These are phyloP conservation scores for Polylopha cassiicola DNA, from an alignment of 2,888 invertebrate genomes.

Conservation along the genomic window DNA sequence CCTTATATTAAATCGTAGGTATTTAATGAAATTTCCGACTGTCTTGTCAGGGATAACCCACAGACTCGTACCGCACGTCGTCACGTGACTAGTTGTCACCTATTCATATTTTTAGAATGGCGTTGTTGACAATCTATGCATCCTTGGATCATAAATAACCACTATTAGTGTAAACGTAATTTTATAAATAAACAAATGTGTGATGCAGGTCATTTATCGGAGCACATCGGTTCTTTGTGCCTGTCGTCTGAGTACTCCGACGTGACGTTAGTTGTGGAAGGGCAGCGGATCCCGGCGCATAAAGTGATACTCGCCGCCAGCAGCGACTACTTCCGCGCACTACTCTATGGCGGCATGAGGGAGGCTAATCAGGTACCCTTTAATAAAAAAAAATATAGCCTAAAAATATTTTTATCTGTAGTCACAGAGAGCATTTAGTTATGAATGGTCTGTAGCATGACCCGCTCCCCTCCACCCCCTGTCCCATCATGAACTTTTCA, in stretches of 20 bases:
- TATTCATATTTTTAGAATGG: no score
- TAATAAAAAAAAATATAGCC: neutral
- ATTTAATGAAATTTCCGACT: no score
- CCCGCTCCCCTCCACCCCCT: no score
- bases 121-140: no score
- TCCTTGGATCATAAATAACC: neutral
- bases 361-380: conserved; percentile 79
- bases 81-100: no score
- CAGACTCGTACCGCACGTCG: no score
- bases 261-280: conserved; percentile 91
- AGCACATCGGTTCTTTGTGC: conserved; percentile 90
- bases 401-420: neutral
- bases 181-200: neutral
- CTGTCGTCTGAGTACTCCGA: conserved; percentile 94
- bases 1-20: no score
- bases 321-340: conserved; percentile 95
- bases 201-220: conserved; percentile 82
- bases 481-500: no score
- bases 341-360: conserved; percentile 86
- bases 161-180: neutral
- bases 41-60: no score
- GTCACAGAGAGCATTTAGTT: no score
- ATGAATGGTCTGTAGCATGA: no score
- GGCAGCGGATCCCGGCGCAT: conserved; percentile 73
- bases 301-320: conserved; percentile 94